Percentiles rank a stretch among this genome's conserved stretches.
Evolutionary conservation across 2,797 vertebrate genomes (phyloP).

Genomic region (Labroides dimidiatus): DNA sequence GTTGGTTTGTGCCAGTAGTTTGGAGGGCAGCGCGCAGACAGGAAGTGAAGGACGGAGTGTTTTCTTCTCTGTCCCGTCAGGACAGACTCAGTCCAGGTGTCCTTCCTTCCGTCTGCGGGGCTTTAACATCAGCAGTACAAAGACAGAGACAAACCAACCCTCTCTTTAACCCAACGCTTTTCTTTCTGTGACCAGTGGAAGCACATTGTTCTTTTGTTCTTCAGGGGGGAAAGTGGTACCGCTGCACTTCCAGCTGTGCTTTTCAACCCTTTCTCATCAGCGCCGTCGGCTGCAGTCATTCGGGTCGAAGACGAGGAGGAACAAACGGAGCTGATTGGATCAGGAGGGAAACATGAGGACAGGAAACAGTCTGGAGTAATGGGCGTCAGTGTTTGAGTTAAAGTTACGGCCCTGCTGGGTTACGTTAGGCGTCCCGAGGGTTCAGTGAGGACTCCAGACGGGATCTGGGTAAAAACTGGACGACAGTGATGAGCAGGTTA

Average conservation of each 20-base stretch:
- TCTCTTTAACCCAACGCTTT: conserved; percentile 19
- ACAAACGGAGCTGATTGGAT: conserved; percentile 46
- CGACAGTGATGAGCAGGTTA: conserved; percentile 73
- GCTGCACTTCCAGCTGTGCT: conserved; percentile 66
- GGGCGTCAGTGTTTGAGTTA: conserved; percentile 59
- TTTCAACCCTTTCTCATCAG: conserved; percentile 79
- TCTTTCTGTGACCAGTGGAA: conserved; percentile 59
- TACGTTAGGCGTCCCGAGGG: conserved; percentile 40
- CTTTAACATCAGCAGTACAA: conserved; percentile 92
- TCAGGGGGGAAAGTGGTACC: conserved; percentile 67
- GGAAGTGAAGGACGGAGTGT: conserved; percentile 80
- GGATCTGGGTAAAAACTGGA: conserved; percentile 22
- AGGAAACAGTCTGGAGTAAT: conserved; percentile 48
- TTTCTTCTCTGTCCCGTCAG: conserved; percentile 63
- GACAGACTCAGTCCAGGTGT: conserved; percentile 68
- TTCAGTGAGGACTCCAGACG: conserved; percentile 39
- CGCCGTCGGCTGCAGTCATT: conserved; percentile 84
- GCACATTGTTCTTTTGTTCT: conserved; percentile 56
- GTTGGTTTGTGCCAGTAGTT: conserved; percentile 84
- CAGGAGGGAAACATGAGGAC: conserved; percentile 25
- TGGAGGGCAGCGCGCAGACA: conserved; percentile 77
- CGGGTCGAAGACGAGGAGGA: conserved; percentile 68
- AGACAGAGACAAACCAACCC: conserved; percentile 81
- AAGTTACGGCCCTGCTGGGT: conserved; percentile 44
- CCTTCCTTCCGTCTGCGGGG: conserved; percentile 57